A percentile compares a stretch with the other conserved stretches of the same genome.
Conservation (phyloP, 2,113 vertebrate genomes). For the Elaphurus davidianus region DNA sequence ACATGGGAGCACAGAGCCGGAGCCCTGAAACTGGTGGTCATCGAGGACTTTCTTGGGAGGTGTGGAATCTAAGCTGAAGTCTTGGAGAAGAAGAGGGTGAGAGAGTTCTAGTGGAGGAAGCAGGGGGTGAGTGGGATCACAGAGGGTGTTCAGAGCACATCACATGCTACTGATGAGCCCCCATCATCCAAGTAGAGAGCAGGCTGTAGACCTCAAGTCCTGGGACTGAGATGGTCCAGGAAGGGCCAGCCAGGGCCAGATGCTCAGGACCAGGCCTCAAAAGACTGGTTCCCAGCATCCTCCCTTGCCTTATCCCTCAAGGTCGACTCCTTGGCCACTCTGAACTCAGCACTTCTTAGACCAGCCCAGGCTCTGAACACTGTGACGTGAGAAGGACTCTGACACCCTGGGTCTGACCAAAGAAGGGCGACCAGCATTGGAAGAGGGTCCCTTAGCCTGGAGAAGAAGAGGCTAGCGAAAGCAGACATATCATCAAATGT, state of each 20-base stretch:
- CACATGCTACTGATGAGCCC: too few relatives aligned
- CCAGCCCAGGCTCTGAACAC: background rate
- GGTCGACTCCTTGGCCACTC: background rate
- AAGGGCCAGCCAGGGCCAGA: background rate
- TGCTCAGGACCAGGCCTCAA: background rate
- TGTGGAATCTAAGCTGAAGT: background rate
- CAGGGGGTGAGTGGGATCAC: background rate
- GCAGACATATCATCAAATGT: background rate
- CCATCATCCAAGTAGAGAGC: background rate
- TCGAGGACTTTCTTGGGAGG: background rate
- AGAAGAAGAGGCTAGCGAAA: background rate
- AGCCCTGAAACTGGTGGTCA: background rate
- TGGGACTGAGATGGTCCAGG: background rate
- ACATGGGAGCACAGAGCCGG: background rate
- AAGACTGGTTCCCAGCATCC: background rate
- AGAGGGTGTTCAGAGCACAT: background rate
- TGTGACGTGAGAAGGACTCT: background rate
- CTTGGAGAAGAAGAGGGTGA: background rate
- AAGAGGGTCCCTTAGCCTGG: background rate
- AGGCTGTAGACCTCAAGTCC: background rate
- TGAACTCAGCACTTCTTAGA: background rate
- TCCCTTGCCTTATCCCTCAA: background rate
- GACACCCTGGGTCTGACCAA: background rate
- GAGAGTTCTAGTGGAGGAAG: background rate
- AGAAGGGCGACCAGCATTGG: background rate